A percentile compares a stretch with the other conserved stretches of the same genome.
These are phyloP conservation scores for Ptychadena robeensis DNA, from an alignment of 2,797 vertebrate species.

Conservation along the genomic window DNA sequence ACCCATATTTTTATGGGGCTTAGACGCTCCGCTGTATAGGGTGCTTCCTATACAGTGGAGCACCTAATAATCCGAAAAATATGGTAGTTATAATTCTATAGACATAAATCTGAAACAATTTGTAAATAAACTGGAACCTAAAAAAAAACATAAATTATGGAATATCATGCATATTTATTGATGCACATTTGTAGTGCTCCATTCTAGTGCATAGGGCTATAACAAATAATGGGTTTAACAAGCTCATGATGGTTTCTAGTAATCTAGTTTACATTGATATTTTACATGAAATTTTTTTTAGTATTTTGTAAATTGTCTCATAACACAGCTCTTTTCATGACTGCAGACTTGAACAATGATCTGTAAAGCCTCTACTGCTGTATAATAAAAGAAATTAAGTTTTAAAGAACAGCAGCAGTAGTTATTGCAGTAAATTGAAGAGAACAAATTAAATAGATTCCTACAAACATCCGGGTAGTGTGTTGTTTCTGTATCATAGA, in stretches of 20 bases:
- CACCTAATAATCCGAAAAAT: too few species aligned
- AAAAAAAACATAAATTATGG: too few species aligned
- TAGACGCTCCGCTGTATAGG: too few species aligned
- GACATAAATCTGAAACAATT: too few species aligned
- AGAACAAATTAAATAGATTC: conserved; percentile 17
- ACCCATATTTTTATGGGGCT: too few species aligned
- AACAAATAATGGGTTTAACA: too few species aligned
- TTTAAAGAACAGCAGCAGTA: neutral
- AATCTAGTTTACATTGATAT: neutral
- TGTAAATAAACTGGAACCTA: too few species aligned
- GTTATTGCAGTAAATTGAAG: neutral
- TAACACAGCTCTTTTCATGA: conserved; percentile 1
- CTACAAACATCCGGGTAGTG: conserved; percentile 6
- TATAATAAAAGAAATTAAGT: conserved; percentile 2
- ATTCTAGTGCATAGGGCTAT: too few species aligned
- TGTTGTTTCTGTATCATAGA: neutral
- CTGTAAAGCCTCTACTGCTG: neutral
- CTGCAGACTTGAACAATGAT: neutral
- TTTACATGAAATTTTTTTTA: neutral
- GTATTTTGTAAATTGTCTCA: neutral
- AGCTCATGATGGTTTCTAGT: neutral
- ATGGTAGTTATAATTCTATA: too few species aligned
- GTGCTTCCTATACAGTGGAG: too few species aligned
- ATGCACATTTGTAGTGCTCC: too few species aligned
- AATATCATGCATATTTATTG: too few species aligned